These are phyloP conservation scores for Aradus depressus DNA, from an alignment of 2,888 invertebrate genomes.

Conservation along the genomic window DNA sequence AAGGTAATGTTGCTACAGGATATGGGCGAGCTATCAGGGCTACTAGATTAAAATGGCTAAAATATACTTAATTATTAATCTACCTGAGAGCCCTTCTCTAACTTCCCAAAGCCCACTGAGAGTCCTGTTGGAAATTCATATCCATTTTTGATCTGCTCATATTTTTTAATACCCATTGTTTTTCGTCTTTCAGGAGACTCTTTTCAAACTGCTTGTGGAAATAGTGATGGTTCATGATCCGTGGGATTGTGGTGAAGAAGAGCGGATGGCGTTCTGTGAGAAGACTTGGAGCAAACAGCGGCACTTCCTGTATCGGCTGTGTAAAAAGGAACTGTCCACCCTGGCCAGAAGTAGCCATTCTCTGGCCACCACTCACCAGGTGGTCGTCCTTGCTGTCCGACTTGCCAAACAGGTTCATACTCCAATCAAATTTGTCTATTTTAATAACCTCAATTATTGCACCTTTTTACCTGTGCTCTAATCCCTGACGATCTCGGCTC, in stretches of 20 bases:
- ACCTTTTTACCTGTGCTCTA: no score
- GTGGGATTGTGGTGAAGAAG: no score
- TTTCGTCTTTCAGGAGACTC: constrained; percentile 15
- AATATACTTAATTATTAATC: not conserved
- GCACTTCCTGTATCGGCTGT: constrained; percentile 35
- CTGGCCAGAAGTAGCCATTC: not conserved
- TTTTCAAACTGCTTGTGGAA: constrained; percentile 16
- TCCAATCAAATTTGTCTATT: no score
- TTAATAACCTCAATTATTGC: no score
- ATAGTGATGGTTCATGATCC: constrained; percentile 45
- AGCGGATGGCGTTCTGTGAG: no score
- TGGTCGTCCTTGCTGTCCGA: constrained; percentile 27
- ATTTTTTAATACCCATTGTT: no score
- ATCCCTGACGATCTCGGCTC: no score
- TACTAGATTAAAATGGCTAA: constrained; percentile 7
- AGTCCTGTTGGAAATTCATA: no score
- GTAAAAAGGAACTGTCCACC: constrained; percentile 9
- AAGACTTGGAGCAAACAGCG: constrained; percentile 39
- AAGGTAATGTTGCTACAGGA: no score
- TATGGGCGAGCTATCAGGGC: constrained; percentile 8
- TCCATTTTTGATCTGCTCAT: no score
- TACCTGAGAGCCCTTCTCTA: not conserved
- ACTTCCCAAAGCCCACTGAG: no score
- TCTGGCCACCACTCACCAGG: constrained; percentile 3
- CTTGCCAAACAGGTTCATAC: constrained; percentile 28